phyloP scores from a whole-genome alignment of 1,140 invertebrate species.

The Trissolcus basalis region DNA sequence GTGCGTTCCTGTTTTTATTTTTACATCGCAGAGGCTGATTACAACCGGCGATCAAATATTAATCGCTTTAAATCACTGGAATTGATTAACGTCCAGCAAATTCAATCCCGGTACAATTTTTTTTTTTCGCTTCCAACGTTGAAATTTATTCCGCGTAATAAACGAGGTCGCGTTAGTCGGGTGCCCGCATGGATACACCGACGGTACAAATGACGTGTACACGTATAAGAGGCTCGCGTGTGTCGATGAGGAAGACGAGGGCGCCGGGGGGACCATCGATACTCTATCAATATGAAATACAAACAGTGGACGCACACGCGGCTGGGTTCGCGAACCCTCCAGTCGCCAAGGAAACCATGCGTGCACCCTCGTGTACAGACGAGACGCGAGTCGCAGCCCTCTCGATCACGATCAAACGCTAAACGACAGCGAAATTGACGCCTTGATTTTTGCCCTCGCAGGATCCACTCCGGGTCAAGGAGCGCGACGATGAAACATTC shows the following conservation, averaged over 20 bases:
- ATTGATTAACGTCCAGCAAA: conserved; percentile 35
- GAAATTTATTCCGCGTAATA: conserved; percentile 36
- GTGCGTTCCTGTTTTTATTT: too few relatives aligned
- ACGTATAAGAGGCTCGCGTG: not conserved
- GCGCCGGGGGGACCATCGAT: conserved; percentile 63
- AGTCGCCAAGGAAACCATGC: conserved; percentile 73
- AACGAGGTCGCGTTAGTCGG: conserved; percentile 9
- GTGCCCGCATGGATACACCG: too few relatives aligned
- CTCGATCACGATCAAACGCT: conserved; percentile 59
- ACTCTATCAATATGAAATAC: conserved; percentile 77
- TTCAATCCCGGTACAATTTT: conserved; percentile 9
- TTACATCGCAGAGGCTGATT: not conserved
- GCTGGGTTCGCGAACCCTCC: conserved; percentile 62
- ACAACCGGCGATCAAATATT: conserved; percentile 28
- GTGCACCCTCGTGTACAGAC: conserved; percentile 35
- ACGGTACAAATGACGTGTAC: conserved; percentile 12
- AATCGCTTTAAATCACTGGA: conserved; percentile 22
- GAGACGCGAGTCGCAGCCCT: conserved; percentile 29
- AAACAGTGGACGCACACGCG: conserved; percentile 66
- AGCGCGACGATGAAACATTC: conserved; percentile 23
- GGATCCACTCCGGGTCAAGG: conserved; percentile 30
- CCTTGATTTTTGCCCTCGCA: conserved; percentile 26
- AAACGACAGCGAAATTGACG: conserved; percentile 69
- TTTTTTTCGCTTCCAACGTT: too few relatives aligned
- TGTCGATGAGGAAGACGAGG: conserved; percentile 5